phyloP scores from a whole-genome alignment of 2,113 vertebrate species.

The Formicarius rufipectus region DNA sequence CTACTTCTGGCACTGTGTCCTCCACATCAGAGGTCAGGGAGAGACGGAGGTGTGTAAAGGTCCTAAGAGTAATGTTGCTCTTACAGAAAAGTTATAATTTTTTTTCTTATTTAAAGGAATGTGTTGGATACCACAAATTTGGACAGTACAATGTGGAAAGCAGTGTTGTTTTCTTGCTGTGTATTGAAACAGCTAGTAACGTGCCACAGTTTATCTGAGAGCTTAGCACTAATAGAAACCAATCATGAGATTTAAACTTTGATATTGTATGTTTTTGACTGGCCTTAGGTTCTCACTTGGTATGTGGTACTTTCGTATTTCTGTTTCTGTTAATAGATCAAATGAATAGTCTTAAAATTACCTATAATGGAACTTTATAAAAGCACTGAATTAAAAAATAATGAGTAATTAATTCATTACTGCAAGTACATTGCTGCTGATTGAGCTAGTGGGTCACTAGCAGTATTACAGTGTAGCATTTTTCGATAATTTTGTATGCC shows the following conservation, averaged over 20 bases:
- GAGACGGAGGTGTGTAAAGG: slow-evolving; percentile 92
- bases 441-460: neutral
- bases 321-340: neutral
- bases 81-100: slow-evolving; percentile 14
- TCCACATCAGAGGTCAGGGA: slow-evolving; percentile 91
- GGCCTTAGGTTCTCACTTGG: neutral
- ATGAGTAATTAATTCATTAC: neutral
- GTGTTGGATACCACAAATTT: slow-evolving; percentile 25
- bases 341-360: neutral
- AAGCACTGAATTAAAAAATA: neutral
- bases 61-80: slow-evolving; percentile 57
- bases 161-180: neutral
- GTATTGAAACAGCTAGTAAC: neutral
- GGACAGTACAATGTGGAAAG: neutral
- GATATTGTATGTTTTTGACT: neutral
- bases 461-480: neutral
- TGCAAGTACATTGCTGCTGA: neutral
- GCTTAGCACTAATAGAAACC: neutral
- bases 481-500: neutral
- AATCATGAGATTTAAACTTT: neutral
- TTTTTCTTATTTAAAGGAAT: slow-evolving; percentile 33
- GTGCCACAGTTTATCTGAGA: neutral
- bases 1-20: slow-evolving; percentile 86
- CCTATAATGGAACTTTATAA: neutral
- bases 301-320: neutral